These are phyloP conservation scores for Geophilus truncorum DNA, from an alignment of 2,888 invertebrate species.

Conservation along the genomic window DNA sequence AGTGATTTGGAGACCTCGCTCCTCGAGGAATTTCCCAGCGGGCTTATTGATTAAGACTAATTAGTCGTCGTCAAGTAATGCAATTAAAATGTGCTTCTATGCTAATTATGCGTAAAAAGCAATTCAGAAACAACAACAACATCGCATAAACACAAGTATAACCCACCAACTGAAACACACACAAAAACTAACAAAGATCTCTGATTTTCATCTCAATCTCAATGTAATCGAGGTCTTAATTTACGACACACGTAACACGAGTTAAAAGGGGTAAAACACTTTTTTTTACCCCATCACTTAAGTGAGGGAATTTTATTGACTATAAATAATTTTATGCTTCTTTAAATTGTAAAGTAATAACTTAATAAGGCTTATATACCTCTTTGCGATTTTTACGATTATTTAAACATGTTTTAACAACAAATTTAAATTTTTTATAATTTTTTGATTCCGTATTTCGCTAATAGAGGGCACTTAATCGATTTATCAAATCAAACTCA, in stretches of 20 bases:
- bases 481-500: not conserved
- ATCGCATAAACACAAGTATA: not conserved
- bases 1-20: constrained; percentile 11
- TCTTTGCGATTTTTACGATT: not conserved
- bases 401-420: not conserved
- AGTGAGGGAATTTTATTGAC: not conserved
- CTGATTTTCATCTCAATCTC: not conserved
- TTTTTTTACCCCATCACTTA: not conserved
- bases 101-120: constrained; percentile 31
- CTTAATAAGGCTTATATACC: not conserved
- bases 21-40: constrained; percentile 28
- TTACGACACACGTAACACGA: not conserved
- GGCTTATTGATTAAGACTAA: constrained; percentile 33
- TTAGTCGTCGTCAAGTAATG: constrained; percentile 34
- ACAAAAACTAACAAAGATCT: not conserved
- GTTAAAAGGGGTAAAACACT: not conserved
- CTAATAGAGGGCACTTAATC: not conserved
- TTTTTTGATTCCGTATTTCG: not conserved
- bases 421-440: not conserved
- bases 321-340: constrained; percentile 4
- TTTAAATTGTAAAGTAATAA: not conserved
- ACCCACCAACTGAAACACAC: not conserved
- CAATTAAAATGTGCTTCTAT: constrained; percentile 33
- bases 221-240: not conserved
- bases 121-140: not conserved